Base-by-base conservation (phyloP, 1,140 invertebrate genomes). In the Drosophila ohnishii region DNA sequence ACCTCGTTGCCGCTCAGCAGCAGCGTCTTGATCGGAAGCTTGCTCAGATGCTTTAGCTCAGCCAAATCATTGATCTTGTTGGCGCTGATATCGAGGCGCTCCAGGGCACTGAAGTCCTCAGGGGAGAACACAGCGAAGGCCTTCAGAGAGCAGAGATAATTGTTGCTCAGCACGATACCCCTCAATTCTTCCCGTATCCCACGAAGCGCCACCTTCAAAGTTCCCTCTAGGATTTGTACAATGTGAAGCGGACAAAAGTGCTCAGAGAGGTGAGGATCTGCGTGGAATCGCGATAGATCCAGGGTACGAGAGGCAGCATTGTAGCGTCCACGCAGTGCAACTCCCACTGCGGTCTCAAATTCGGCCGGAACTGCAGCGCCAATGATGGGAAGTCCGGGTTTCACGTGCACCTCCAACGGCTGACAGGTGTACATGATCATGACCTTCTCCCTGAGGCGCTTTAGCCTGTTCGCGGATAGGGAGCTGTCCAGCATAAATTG, bases 401-500 rank as follows among this genome's bases (percentile, higher is more conserved):
- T 25, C 5, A 83, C 66, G 0, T 32, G 8, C 3, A 83, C 16
- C 6, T 53, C 40, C 9, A 83, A 19, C 3, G 22, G 34, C 19
- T 53, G 32, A 10, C 47, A 51, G 0, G 25, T 75, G 13, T 58
- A 75, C 3, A 73, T 40, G 1, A 69, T 25, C 25, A 42, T 47
- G 0, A 73, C 45, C 9, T 71, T 58, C 2, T 37, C 25, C 1
- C 30, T 16, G 0, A 84, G 45, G 4, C 80, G 71, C 3, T 25
- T 72, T 5, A 84, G 25, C 2, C 80, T 72, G 42, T 80, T 80
- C 16, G 76, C 80, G 10, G 16, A n/a, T 5, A 84, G 34, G 3
- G 45, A 25, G 51, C 56, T 79, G 42, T 83, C 80, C 10, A 83
- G 13, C 2, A 66, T 25, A 5, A 84, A 83, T n/a, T 62, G 58